phyloP scores from a whole-genome alignment of 2,113 vertebrate genomes.

The Hippocampus guttulatus region DNA sequence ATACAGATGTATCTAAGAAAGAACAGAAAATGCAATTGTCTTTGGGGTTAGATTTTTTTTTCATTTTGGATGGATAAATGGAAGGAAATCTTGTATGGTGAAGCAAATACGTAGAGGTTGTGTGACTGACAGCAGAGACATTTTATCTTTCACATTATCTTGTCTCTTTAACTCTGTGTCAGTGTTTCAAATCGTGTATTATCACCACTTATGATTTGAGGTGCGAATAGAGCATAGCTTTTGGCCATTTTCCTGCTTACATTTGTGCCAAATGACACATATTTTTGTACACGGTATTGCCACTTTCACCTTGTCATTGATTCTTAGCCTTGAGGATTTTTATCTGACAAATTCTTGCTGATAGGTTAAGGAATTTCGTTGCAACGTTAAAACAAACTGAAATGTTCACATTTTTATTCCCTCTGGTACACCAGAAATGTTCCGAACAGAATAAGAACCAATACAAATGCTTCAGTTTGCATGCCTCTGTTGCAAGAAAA shows the following conservation, averaged over 20 bases:
- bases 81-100: background rate
- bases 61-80: background rate
- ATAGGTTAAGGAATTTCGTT: slow-evolving; percentile 4
- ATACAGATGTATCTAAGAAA: slow-evolving; percentile 38
- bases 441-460: background rate
- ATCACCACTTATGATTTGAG: slow-evolving; percentile 32
- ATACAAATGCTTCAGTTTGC: slow-evolving; percentile 47
- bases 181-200: slow-evolving; percentile 21
- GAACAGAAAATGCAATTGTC: background rate
- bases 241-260: slow-evolving; percentile 36
- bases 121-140: background rate
- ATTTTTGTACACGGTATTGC: slow-evolving; percentile 37
- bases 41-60: background rate
- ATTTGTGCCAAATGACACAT: slow-evolving; percentile 42
- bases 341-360: background rate
- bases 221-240: slow-evolving; percentile 1
- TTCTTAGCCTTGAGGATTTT: slow-evolving; percentile 18
- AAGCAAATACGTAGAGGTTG: background rate
- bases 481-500: slow-evolving; percentile 53
- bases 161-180: slow-evolving; percentile 22
- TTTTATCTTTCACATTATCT: slow-evolving; percentile 19
- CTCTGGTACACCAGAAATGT: background rate
- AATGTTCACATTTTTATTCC: background rate
- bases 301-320: slow-evolving; percentile 40
- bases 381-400: background rate